Conservation (phyloP, 1,140 invertebrate species). For the Drosophila pandora region DNA sequence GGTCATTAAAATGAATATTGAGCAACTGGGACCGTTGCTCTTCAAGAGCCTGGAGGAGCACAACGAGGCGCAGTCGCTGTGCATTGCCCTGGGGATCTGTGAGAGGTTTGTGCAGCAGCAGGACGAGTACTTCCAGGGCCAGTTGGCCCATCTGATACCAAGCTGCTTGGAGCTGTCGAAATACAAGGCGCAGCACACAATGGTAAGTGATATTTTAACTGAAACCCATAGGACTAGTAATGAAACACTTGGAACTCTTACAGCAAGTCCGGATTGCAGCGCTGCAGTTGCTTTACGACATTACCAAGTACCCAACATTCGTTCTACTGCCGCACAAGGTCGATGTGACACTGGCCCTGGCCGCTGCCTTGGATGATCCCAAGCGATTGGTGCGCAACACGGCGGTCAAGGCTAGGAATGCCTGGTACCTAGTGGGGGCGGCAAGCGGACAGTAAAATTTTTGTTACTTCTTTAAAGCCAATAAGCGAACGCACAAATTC, state of each 20-base stretch:
- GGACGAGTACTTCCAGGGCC: slow-evolving; percentile 85
- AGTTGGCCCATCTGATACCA: slow-evolving; percentile 88
- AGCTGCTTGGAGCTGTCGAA: slow-evolving; percentile 86
- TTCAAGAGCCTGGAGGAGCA: slow-evolving; percentile 87
- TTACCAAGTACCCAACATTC: slow-evolving; percentile 86
- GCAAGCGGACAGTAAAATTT: slow-evolving; percentile 43
- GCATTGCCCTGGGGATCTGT: slow-evolving; percentile 86
- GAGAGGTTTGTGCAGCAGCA: slow-evolving; percentile 86
- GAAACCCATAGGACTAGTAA: not conserved
- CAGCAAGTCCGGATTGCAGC: slow-evolving; percentile 89
- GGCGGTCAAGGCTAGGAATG: slow-evolving; percentile 88
- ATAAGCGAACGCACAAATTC: slow-evolving; percentile 27
- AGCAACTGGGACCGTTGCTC: slow-evolving; percentile 88
- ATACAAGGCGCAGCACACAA: slow-evolving; percentile 84
- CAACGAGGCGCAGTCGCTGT: slow-evolving; percentile 85
- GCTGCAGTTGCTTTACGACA: slow-evolving; percentile 87
- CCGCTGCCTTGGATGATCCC: slow-evolving; percentile 90
- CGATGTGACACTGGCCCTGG: slow-evolving; percentile 86
- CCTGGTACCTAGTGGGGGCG: slow-evolving; percentile 88
- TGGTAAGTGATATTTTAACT: slow-evolving; percentile 85
- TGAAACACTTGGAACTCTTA: slow-evolving; percentile 38
- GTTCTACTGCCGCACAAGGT: slow-evolving; percentile 86
- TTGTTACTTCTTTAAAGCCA: slow-evolving; percentile 37
- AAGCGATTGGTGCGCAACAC: slow-evolving; percentile 91
- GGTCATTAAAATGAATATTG: slow-evolving; percentile 87